Conservation (phyloP, 1,140 invertebrate species). For the Odontomachus brunneus region DNA sequence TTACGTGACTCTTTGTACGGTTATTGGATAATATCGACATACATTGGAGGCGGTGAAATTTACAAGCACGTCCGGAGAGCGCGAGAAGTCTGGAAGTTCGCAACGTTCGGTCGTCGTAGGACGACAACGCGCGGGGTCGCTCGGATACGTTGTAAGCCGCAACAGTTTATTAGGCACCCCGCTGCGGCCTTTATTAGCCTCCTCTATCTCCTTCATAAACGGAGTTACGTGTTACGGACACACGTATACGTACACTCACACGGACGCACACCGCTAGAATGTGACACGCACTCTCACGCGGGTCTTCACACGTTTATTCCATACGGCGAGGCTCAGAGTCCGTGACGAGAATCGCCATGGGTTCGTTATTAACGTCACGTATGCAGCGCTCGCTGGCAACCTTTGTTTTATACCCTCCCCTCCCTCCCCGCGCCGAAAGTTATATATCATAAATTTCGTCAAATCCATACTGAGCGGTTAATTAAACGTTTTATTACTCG, state of each 20-base stretch:
- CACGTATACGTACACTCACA: background rate
- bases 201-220: conserved; percentile 70
- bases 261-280: background rate
- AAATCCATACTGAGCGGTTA: conserved; percentile 50
- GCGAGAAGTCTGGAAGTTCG: conserved; percentile 3
- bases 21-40: conserved; percentile 32
- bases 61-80: background rate
- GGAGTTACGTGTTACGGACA: conserved; percentile 39
- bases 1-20: conserved; percentile 30
- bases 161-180: conserved; percentile 78
- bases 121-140: conserved; percentile 35
- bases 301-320: conserved; percentile 52
- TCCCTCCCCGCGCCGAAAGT: too few species aligned
- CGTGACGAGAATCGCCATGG: conserved; percentile 44
- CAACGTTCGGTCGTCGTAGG: conserved; percentile 12
- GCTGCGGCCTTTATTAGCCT: conserved; percentile 80
- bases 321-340: conserved; percentile 30
- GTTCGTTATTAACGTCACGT: conserved; percentile 63
- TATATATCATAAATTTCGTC: conserved; percentile 38
- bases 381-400: conserved; percentile 5
- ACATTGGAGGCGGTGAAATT: conserved; percentile 25
- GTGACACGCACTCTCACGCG: conserved; percentile 40
- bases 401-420: conserved; percentile 34
- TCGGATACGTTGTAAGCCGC: conserved; percentile 61
- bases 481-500: conserved; percentile 52